Percentiles rank a stretch among this genome's conserved stretches.
Conservation (phyloP, 2,797 vertebrate genomes). For the Valencia hispanica region DNA sequence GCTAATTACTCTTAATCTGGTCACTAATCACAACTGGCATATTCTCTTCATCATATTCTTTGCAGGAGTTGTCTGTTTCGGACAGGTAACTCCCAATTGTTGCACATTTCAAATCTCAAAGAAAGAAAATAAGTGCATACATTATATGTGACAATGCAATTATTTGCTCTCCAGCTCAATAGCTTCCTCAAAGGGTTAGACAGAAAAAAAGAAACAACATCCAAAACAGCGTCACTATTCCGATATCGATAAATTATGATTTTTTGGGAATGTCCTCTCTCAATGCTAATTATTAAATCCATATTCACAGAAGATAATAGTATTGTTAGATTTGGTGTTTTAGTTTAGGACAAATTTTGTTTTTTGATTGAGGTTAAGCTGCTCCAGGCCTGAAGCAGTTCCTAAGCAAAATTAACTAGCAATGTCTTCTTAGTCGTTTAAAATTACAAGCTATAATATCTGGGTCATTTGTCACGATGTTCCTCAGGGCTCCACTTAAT, state of each 20-base stretch:
- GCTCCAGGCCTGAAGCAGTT: constrained; percentile 23
- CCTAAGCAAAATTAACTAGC: constrained; percentile 34
- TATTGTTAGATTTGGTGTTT: neutral
- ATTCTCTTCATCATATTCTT: neutral
- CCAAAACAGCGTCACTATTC: constrained; percentile 1
- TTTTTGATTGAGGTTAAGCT: constrained; percentile 17
- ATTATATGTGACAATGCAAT: neutral
- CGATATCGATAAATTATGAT: constrained; percentile 1
- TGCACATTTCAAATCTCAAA: neutral
- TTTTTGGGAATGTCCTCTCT: constrained; percentile 10
- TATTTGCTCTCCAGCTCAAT: neutral
- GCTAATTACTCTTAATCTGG: neutral
- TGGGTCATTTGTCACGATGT: constrained; percentile 18
- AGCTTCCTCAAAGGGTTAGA: neutral
- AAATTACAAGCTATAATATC: constrained; percentile 13
- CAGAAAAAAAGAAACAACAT: neutral
- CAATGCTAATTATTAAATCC: constrained; percentile 14
- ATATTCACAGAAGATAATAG: neutral
- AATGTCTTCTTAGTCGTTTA: constrained; percentile 17
- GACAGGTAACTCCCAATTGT: neutral
- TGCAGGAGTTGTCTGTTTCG: neutral
- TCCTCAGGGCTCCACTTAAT: constrained; percentile 35
- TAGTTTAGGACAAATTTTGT: constrained; percentile 17
- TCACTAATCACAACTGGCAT: neutral
- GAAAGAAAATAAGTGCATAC: constrained; percentile 2